Conservation (phyloP, 2,797 vertebrate species). For the Epinephelus awoara region DNA sequence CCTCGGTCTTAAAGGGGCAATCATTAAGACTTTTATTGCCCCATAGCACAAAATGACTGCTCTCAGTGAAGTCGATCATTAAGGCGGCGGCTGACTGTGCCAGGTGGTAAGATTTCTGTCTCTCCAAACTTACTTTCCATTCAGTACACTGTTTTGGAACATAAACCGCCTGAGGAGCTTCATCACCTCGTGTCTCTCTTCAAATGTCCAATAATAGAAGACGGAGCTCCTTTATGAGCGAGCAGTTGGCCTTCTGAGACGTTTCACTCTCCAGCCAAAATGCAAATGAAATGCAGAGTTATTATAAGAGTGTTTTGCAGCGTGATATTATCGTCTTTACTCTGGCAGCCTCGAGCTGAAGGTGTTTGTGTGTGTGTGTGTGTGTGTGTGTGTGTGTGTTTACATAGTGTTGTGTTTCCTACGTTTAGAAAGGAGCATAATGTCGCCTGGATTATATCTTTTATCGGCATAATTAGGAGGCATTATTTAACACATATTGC, state of each 20-base stretch:
- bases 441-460: background rate
- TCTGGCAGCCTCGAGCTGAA: constrained; percentile 1
- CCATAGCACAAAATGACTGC: background rate
- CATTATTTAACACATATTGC: background rate
- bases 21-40: constrained; percentile 33
- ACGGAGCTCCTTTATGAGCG: constrained; percentile 5
- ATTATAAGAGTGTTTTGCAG: constrained; percentile 1
- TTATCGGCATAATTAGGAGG: background rate
- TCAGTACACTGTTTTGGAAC: background rate
- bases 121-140: background rate
- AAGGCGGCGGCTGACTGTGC: background rate
- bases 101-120: background rate
- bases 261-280: constrained; percentile 9
- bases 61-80: constrained; percentile 5
- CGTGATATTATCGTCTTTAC: constrained; percentile 4
- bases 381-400: background rate
- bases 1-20: background rate
- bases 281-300: constrained; percentile 27
- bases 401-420: no score
- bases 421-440: background rate
- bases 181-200: constrained; percentile 12
- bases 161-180: constrained; percentile 14
- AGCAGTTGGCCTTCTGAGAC: background rate
- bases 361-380: background rate
- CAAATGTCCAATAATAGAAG: constrained; percentile 13